Conservation (phyloP, 2,888 invertebrate genomes). For the Apamea monoglypha region DNA sequence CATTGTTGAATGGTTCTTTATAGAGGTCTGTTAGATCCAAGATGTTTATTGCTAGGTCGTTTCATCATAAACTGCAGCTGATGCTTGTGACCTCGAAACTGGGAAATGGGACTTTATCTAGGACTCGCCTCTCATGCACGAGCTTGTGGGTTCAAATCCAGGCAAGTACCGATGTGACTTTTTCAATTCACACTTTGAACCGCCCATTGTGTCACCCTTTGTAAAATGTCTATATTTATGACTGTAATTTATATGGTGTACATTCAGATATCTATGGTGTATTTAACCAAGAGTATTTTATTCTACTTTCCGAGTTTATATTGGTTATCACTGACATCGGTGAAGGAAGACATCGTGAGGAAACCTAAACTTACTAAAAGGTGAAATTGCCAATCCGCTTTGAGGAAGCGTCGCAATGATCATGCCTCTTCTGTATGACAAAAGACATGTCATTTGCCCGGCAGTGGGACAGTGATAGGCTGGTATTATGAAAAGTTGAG, state of each 20-base stretch:
- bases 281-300: too few relatives aligned
- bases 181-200: neutral
- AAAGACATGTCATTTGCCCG: too few relatives aligned
- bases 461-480: neutral
- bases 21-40: neutral
- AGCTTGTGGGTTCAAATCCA: neutral
- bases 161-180: too few relatives aligned
- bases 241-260: too few relatives aligned
- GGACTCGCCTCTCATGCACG: neutral
- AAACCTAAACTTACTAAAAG: neutral
- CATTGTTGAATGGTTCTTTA: conserved; percentile 15
- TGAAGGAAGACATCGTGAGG: neutral
- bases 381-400: too few relatives aligned
- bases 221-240: too few relatives aligned
- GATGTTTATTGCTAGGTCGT: neutral
- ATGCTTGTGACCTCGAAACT: neutral
- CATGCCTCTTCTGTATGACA: too few relatives aligned
- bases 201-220: too few relatives aligned
- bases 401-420: too few relatives aligned
- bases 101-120: neutral
- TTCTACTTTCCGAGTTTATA: neutral
- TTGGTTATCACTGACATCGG: neutral
- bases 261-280: too few relatives aligned
- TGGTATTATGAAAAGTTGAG: neutral
- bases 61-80: neutral